Evolutionary conservation across 2,797 vertebrate species (phyloP), one percentile per base, ranked within the genome.

Genomic region (Sebastes goodei): DNA sequence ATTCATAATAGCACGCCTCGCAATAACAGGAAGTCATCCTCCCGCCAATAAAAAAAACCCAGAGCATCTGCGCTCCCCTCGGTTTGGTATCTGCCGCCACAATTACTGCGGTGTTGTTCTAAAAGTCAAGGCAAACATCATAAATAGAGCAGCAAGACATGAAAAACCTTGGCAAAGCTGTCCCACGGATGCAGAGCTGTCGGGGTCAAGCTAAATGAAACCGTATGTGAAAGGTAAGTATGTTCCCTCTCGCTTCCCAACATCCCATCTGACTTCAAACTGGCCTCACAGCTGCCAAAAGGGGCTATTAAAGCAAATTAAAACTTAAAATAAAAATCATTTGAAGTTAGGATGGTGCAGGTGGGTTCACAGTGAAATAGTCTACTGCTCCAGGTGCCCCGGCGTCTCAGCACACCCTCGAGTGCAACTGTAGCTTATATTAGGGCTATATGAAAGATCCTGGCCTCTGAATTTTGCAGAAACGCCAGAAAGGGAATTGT

Each of bases 1-100:
- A 82, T 90, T 86, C 83, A 86, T 88, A 86, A 91, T 80, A 84
- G 85, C 74, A 84, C 33, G 74, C 55, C 70, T 91, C 66, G 33
- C 87, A 94, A 95, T 93, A 95, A 95, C 94, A 95, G 93, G 92
- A 95, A 90, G 90, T 86, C 80, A 87, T 85, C 61, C n/a, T 79
- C 55, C 7, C 42, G 88, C 88, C 91, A 87, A 82, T 88, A 78
- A 86, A 86, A 53, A 86, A 88, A 88, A 71, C 57, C 27, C 60
- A 46, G 62, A 91, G 79, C 82, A 92, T 94, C 88, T 93, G 82
- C 14, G 42, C 66, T 88, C 69, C 53, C 63, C 56, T 84, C 7
- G n/a, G 15, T 91, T 91, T 87, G 65, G 67, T 87, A 83, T 91
- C 82, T 73, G 64, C 32, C 75, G 59, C 56, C 78, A 84, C 84